Conservation (phyloP, 2,888 invertebrate species). For the Sminthurides aquaticus region DNA sequence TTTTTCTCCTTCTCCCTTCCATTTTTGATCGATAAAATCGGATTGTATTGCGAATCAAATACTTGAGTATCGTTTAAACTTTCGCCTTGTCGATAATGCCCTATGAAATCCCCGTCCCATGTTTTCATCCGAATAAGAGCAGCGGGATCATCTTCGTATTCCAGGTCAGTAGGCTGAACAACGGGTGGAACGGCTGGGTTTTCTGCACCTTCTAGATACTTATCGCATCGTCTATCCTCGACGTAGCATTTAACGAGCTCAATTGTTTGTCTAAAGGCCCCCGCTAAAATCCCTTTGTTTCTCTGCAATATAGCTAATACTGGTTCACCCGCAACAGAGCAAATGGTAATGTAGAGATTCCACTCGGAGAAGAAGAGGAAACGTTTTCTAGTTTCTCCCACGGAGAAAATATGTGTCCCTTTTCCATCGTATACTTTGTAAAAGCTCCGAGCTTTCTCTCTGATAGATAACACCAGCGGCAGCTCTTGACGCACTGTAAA, state of each 20-base stretch:
- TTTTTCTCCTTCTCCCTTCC: neutral
- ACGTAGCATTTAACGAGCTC: neutral
- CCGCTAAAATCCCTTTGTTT: neutral
- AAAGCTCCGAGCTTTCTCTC: neutral
- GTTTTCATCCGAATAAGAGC: neutral
- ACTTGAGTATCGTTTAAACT: neutral
- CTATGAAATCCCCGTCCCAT: neutral
- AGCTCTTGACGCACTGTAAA: neutral
- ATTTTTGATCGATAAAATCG: neutral
- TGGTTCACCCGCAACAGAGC: neutral
- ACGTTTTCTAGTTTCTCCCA: neutral
- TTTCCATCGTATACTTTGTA: constrained; percentile 3
- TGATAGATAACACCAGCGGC: neutral
- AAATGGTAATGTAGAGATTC: constrained; percentile 3
- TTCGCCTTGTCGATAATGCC: neutral
- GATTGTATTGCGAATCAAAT: neutral
- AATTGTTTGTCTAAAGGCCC: neutral
- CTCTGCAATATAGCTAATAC: constrained; percentile 1
- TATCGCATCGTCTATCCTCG: neutral
- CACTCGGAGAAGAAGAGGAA: neutral
- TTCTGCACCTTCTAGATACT: neutral
- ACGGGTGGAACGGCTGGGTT: neutral
- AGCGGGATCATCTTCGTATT: neutral
- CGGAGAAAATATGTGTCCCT: constrained; percentile 11
- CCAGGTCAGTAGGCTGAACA: neutral